A percentile compares a stretch with the other conserved stretches of the same genome.
Conservation (phyloP, 2,888 invertebrate genomes). For the Geotrupes spiniger region DNA sequence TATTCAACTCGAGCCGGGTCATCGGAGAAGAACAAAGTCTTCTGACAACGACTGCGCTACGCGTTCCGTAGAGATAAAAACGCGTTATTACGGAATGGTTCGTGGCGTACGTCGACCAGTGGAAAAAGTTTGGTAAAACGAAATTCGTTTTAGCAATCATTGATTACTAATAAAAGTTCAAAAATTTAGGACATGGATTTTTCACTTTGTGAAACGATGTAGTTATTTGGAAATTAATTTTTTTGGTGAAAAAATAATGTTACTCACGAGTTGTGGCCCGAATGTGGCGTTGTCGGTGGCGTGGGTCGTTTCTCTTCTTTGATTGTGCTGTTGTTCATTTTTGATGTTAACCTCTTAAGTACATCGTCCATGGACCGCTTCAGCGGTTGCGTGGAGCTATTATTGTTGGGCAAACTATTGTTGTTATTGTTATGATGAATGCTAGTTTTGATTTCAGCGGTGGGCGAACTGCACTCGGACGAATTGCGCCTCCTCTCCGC, state of each 20-base stretch:
- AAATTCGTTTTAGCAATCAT: too few relatives aligned
- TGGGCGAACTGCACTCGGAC: conserved; percentile 73
- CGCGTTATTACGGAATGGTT: too few relatives aligned
- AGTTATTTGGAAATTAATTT: too few relatives aligned
- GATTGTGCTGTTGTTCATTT: conserved; percentile 76
- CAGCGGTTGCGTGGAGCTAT: conserved; percentile 58
- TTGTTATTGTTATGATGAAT: conserved; percentile 62
- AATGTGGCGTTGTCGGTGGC: conserved; percentile 63
- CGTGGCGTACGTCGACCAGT: too few relatives aligned
- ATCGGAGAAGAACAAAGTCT: conserved; percentile 9
- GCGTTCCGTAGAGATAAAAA: background rate
- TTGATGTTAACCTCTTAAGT: conserved; percentile 77
- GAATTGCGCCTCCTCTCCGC: conserved; percentile 51
- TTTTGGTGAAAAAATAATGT: conserved; percentile 9
- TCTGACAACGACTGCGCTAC: background rate
- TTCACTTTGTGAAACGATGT: too few relatives aligned
- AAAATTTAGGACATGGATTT: too few relatives aligned
- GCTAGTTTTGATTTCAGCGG: conserved; percentile 62
- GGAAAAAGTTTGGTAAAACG: too few relatives aligned
- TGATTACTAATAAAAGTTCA: too few relatives aligned
- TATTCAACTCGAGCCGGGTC: conserved; percentile 3
- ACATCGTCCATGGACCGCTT: conserved; percentile 92
- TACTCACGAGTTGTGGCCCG: conserved; percentile 48
- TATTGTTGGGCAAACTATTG: conserved; percentile 63
- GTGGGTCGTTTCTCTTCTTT: conserved; percentile 70